Evolutionary conservation across 2,113 vertebrate species (phyloP).

Genomic region (Nymphicus hollandicus): DNA sequence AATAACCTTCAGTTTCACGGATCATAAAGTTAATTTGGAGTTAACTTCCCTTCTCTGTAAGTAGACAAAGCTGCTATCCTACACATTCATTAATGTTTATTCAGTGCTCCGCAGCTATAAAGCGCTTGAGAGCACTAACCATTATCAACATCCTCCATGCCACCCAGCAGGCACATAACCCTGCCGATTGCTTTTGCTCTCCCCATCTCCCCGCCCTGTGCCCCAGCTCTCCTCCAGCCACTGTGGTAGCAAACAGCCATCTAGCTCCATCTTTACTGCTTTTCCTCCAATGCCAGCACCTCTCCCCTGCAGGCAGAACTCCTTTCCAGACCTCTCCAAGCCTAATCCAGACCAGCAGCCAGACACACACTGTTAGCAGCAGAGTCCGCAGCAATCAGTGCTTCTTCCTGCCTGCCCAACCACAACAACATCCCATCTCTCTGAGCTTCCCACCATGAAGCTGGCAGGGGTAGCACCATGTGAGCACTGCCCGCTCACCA

Average conservation of each 20-base stretch:
- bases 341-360: accelerated
- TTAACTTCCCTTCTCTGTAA: conserved; percentile 35
- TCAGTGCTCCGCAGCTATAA: neutral
- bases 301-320: neutral
- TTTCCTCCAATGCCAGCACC: neutral
- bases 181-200: accelerated
- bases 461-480: accelerated
- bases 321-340: neutral
- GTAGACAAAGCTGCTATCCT: conserved; percentile 26
- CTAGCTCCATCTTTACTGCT: neutral
- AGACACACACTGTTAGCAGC: neutral
- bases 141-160: neutral
- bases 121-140: neutral
- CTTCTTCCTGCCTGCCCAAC: neutral
- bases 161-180: neutral
- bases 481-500: neutral
- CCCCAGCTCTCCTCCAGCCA: neutral
- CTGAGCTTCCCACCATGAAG: neutral
- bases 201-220: accelerated
- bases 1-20: conserved; percentile 66
- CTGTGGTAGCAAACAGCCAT: neutral
- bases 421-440: neutral
- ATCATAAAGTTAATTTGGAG: conserved; percentile 68
- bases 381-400: neutral
- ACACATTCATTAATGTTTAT: conserved; percentile 22